Evolutionary conservation across 2,113 vertebrate species (phyloP), one percentile per base, ranked within the genome.

Genomic region (Monarcha castaneiventris): DNA sequence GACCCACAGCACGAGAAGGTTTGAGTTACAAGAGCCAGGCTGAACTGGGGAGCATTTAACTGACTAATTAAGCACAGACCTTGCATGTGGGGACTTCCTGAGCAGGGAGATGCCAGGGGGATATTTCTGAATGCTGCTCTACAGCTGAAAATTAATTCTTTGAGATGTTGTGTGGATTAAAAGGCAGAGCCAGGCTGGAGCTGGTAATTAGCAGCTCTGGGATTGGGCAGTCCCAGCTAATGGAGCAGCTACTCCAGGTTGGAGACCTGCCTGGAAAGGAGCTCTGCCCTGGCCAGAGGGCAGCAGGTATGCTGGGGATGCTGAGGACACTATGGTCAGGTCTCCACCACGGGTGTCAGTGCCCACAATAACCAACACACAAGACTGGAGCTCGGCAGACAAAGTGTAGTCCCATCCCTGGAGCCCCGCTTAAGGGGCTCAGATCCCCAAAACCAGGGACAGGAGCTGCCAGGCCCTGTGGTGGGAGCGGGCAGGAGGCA

Each of bases 141-240:
- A 74, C 52, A 72, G 81, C 37, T 76, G 68, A n/a, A 86, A 93
- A 81, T 87, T 95, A 96, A 81, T 87, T 94, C 61, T 68, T 71
- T 1, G 29, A 76, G 92, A 49, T 84, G 80, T 43, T 71, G 67
- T 5, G 3, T 68, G 89, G 75, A 89, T 88, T 84, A 84, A 84
- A 94, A 92, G 63, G 81, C 89, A 89, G 66, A 67, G 69, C 41
- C 25, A 55, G 61, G 44, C 86, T 46, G 74, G 77, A 79, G 77
- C 51, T 75, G 71, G 69, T 79, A 79, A 91, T 93, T 79, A 93
- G 90, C 72, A 93, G 74, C 87, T 76, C 52, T 74, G 88, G 85
- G 93, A 74, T 54, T 3, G 41, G 18, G 41, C 61, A 27, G 46
- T 25, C 11, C 3, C 73, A 76, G 43, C 46, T 32, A 9, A 35